Evolutionary conservation across 2,888 invertebrate genomes (phyloP), one percentile per base, ranked within the genome.

Genomic region (Seira ritae): DNA sequence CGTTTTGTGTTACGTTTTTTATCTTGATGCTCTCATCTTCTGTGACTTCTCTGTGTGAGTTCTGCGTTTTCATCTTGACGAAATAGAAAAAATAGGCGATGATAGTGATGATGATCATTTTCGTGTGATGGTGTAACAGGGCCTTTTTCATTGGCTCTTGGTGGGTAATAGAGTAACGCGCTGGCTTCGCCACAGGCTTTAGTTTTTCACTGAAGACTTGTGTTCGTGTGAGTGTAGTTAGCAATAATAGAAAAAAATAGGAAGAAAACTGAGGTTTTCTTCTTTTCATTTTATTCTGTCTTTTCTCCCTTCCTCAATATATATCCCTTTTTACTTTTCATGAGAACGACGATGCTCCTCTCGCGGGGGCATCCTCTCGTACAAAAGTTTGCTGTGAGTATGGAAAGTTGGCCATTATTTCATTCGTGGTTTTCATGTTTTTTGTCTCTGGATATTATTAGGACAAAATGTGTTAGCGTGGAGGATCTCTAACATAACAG

Each of bases 391-490:
- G 79, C 79, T 73, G 67, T 65, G 69, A 46, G 70, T 71, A 55
- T 71, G 69, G 72, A 72, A 67, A 72, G 79, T 79, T 71, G 71
- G 66, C 19, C 67, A 79, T 60, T 73, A 72, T 80, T 80, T 68
- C 10, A 42, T 42, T 42, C 6, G 42, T 42, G 42, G 42, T 42
- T 42, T 42, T 42, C 12, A 42, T 12, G 42, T 42, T 12, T 42
- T 42, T 42, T 42, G 42, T 42, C 42, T 42, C 42, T 42, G 42
- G 42, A 42, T 42, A 8, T 42, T 4, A 42, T 42, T 42, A 42
- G 12, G 42, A 42, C 6, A 42, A 42, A 42, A 42, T 12, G 42
- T 42, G 42, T 42, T 42, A 42, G n/a, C 42, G 4, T 42, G n/a
- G n/a, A n/a, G 42, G 42, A 42, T 42, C 42, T 42, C 42, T 4